Conservation (phyloP, 1,140 invertebrate species). For the Brachionus koreanus region DNA sequence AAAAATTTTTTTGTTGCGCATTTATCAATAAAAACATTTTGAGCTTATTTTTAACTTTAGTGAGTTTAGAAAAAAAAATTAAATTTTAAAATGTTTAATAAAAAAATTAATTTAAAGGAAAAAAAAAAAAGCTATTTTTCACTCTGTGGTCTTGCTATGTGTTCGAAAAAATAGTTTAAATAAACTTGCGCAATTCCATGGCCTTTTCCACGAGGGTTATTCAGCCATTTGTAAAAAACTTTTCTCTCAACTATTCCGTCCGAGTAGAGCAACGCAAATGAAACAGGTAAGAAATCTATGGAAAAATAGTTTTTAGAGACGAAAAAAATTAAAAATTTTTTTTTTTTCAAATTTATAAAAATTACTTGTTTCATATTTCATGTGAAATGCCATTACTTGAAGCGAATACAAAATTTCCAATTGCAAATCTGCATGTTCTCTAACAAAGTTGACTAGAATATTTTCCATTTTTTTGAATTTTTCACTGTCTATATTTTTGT, state of each 20-base stretch:
- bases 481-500: not conserved
- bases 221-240: constrained; percentile 10
- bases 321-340: not conserved
- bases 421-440: not conserved
- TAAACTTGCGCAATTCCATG: constrained; percentile 4
- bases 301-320: not conserved
- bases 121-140: not conserved
- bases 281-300: not conserved
- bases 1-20: too few relatives aligned
- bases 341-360: not conserved
- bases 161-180: not conserved
- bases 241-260: not conserved
- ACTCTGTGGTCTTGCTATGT: not conserved
- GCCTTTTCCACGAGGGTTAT: not conserved
- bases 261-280: not conserved
- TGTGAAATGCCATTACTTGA: not conserved
- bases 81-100: too few relatives aligned
- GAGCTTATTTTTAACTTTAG: too few relatives aligned
- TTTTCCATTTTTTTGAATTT: not conserved
- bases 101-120: too few relatives aligned
- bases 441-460: not conserved
- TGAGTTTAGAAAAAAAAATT: too few relatives aligned
- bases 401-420: not conserved
- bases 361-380: constrained; percentile 2
- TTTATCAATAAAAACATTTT: too few relatives aligned